phyloP scores from a whole-genome alignment of 1,140 invertebrate species.

The Lanistes nyassanus region DNA sequence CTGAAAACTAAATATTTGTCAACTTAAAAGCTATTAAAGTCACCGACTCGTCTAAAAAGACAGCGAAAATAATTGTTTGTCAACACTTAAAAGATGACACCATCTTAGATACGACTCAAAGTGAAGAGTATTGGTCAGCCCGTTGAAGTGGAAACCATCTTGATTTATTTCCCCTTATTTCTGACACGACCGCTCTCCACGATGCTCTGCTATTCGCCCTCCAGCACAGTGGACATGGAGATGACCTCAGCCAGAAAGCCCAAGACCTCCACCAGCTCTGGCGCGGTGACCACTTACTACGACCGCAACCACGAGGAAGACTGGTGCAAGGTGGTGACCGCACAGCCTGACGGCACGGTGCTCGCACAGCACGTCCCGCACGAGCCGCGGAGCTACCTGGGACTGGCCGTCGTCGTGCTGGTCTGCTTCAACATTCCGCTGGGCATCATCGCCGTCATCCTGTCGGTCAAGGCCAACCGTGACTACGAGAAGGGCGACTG shows the following conservation, averaged over 20 bases:
- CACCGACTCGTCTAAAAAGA: too few relatives aligned
- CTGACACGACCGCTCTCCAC: not conserved
- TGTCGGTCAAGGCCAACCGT: constrained; percentile 35
- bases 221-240: constrained; percentile 27
- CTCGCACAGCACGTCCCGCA: constrained; percentile 25
- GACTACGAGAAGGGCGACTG: constrained; percentile 32
- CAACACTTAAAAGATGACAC: too few relatives aligned
- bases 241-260: constrained; percentile 20
- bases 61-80: too few relatives aligned
- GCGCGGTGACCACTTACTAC: constrained; percentile 1
- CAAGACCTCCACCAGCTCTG: not conserved
- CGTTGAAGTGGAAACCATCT: too few relatives aligned
- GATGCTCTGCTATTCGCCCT: constrained; percentile 36
- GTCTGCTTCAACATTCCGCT: constrained; percentile 39
- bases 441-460: constrained; percentile 33
- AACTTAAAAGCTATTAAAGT: too few relatives aligned
- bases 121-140: too few relatives aligned
- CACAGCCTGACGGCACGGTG: constrained; percentile 31
- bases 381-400: constrained; percentile 33
- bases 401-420: constrained; percentile 36
- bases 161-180: too few relatives aligned
- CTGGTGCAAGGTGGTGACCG: constrained; percentile 25
- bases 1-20: too few relatives aligned
- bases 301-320: constrained; percentile 17
- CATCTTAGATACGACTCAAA: too few relatives aligned